phyloP scores from a whole-genome alignment of 2,797 vertebrate genomes.

The Labroides dimidiatus region DNA sequence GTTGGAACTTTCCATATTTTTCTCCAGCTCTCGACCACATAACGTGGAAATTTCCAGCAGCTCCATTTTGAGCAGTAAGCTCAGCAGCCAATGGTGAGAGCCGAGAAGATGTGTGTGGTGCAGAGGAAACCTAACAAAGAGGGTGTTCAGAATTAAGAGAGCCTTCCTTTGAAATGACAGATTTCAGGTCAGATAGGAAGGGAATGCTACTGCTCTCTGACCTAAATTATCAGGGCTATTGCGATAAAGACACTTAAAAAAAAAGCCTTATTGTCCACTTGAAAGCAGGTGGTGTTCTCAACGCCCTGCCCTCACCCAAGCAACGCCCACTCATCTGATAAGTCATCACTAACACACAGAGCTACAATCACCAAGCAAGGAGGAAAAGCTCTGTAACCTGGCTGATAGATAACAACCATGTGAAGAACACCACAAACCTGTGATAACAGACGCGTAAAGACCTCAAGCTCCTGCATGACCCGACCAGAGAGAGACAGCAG shows the following conservation, averaged over 20 bases:
- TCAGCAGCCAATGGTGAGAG: conserved; percentile 46
- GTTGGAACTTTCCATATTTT: conserved; percentile 60
- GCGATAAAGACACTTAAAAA: background rate
- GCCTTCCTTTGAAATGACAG: conserved; percentile 11
- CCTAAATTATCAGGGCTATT: conserved; percentile 5
- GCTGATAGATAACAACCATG: background rate
- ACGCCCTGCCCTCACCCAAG: conserved; percentile 5
- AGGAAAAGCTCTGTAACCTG: conserved; percentile 24
- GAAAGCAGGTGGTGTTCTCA: conserved; percentile 9
- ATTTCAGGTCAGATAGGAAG: conserved; percentile 25
- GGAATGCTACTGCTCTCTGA: background rate
- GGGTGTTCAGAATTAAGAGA: conserved; percentile 18
- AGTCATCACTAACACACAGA: conserved; percentile 9
- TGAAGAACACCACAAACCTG: conserved; percentile 22
- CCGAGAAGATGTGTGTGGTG: conserved; percentile 19
- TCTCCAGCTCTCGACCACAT: conserved; percentile 47
- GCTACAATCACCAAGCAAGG: conserved; percentile 34
- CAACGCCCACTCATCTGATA: conserved; percentile 20
- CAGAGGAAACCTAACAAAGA: conserved; percentile 10
- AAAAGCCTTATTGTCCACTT: conserved; percentile 2
- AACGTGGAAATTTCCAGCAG: conserved; percentile 71
- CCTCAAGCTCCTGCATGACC: conserved; percentile 26
- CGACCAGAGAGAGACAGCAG: conserved; percentile 55
- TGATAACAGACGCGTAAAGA: conserved; percentile 24
- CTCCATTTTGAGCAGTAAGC: conserved; percentile 48